Base-by-base conservation (phyloP, 2,797 vertebrate species). In the Enteromius argenteus region DNA sequence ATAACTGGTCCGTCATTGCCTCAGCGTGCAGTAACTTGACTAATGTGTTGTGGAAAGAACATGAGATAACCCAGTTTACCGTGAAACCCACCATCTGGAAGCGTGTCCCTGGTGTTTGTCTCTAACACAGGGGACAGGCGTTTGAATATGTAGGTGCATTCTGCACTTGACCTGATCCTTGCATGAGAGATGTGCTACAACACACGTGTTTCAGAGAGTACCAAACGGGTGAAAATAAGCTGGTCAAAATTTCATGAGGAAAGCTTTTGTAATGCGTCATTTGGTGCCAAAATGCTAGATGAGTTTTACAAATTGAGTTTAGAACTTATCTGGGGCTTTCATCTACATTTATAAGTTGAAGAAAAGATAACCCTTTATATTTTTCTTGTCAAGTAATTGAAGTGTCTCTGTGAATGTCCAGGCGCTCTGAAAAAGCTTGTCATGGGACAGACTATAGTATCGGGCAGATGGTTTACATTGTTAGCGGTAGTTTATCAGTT, bases 401-500 rank as follows among this genome's bases (percentile, higher is more conserved):
- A 93, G 90, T 88, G 83, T 84, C 76, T 80, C 87, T 86, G 88
- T 87, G 87, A 89, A 88, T 91, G 87, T 90, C 86, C 89, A 89
- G 88, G 87, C 81, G 84, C 88, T 90, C 80, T 77, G 83, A 84
- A 81, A 84, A 87, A 92, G 86, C 90, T 86, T 91, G 90, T 92
- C 90, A 87, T 86, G 27, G 80, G 81, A 78, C 92, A 74, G 46
- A 81, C 27, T 64, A 32, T 75, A 56, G 13, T 15, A 23, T 91
- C 91, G 91, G 80, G 79, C 27, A 85, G 91, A 87, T 91, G 86
- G 88, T 91, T 92, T 88, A 88, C 88, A 90, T 93, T 91, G 89
- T 93, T 91, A 88, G 83, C 90, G 90, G 91, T 90, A 88, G 87
- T 92, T 92, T 93, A 92, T 95, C 93, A 91, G 92, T 93, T 91